A percentile compares a stretch with the other conserved stretches of the same genome.
Conservation (phyloP, 2,113 vertebrate species). For the Mus pahari region DNA sequence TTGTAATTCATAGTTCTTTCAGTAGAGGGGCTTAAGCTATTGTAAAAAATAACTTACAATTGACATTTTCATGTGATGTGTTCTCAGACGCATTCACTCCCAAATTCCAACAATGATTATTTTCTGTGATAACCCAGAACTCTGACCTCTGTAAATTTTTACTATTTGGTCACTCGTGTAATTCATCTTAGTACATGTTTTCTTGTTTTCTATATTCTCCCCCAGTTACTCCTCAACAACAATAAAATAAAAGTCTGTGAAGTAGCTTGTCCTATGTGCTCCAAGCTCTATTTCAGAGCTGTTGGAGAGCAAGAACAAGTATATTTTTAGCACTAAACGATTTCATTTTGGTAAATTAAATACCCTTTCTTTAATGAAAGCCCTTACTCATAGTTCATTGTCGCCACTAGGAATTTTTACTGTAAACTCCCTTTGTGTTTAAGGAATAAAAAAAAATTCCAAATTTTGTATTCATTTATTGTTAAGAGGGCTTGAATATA, state of each 20-base stretch:
- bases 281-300: neutral
- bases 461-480: neutral
- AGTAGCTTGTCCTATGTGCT: neutral
- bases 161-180: slow-evolving; percentile 9
- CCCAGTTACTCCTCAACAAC: neutral
- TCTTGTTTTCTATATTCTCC: slow-evolving; percentile 42
- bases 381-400: neutral
- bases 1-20: neutral
- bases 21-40: neutral
- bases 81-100: slow-evolving; percentile 47
- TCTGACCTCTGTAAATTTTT: slow-evolving; percentile 44
- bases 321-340: neutral
- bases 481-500: neutral
- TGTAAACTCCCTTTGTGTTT: neutral
- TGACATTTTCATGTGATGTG: slow-evolving; percentile 31
- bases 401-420: neutral
- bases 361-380: neutral
- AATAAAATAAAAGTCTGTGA: neutral
- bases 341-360: slow-evolving; percentile 36
- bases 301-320: neutral
- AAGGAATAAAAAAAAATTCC: neutral
- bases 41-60: slow-evolving; percentile 18
- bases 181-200: neutral
- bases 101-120: slow-evolving; percentile 55
- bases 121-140: neutral